phyloP scores from a whole-genome alignment of 2,797 vertebrate genomes.

The Knipowitschia caucasica region DNA sequence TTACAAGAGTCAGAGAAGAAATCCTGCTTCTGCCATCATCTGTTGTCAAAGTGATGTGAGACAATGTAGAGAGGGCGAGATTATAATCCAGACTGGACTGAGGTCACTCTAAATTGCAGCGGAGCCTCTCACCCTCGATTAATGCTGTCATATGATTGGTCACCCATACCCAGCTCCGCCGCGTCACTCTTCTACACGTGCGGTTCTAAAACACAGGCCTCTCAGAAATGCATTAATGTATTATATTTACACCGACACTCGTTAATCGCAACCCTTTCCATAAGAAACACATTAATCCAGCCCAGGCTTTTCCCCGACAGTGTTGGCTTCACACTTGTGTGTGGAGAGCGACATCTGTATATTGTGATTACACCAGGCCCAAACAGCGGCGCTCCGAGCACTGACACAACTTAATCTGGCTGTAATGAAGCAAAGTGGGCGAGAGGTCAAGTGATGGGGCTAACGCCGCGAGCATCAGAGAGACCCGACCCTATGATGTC shows the following conservation, averaged over 20 bases:
- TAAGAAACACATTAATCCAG: not conserved
- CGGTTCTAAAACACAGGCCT: slow-evolving; percentile 6
- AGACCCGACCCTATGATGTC: not conserved
- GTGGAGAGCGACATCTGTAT: slow-evolving; percentile 32
- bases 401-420: slow-evolving; percentile 46
- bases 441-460: slow-evolving; percentile 37
- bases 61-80: slow-evolving; percentile 43
- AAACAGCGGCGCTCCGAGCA: slow-evolving; percentile 33
- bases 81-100: slow-evolving; percentile 64
- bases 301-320: slow-evolving; percentile 10
- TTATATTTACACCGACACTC: not conserved
- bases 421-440: slow-evolving; percentile 50
- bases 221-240: slow-evolving; percentile 7
- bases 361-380: slow-evolving; percentile 44
- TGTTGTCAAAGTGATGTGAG: slow-evolving; percentile 29
- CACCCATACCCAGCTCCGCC: slow-evolving; percentile 20
- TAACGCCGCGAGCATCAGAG: not conserved
- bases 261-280: not conserved
- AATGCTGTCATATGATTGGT: slow-evolving; percentile 65
- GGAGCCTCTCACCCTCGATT: slow-evolving; percentile 69
- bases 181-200: slow-evolving; percentile 17
- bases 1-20: not conserved
- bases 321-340: slow-evolving; percentile 22
- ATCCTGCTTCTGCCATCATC: not conserved
- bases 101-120: slow-evolving; percentile 68